Percentiles rank a stretch among this genome's conserved stretches.
Conservation (phyloP, 2,888 invertebrate species). For the Hermaeophaga mercurialis region DNA sequence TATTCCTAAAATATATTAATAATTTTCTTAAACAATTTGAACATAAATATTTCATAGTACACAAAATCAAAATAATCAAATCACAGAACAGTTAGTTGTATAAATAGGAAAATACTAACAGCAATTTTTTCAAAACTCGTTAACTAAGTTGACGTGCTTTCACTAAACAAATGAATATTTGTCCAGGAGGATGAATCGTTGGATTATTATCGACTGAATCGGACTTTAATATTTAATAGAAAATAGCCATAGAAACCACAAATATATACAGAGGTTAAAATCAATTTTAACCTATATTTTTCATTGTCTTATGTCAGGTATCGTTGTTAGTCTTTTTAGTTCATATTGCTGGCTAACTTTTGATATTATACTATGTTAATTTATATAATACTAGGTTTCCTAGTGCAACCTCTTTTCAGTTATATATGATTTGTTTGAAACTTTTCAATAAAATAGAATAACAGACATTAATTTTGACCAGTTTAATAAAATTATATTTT, state of each 20-base stretch:
- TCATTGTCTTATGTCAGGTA: conserved; percentile 15
- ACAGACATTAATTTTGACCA: no score
- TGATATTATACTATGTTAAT: no score
- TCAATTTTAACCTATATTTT: conserved; percentile 52
- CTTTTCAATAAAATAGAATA: no score
- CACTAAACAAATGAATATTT: conserved; percentile 22
- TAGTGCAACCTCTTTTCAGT: no score
- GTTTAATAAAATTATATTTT: no score
- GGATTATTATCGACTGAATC: conserved; percentile 33
- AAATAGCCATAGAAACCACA: conserved; percentile 46
- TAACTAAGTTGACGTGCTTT: conserved; percentile 11
- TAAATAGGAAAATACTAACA: not conserved
- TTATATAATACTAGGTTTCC: no score
- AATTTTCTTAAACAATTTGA: no score
- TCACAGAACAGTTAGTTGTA: not conserved
- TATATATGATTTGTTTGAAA: no score
- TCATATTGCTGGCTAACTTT: no score
- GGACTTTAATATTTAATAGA: conserved; percentile 40
- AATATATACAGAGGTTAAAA: conserved; percentile 54
- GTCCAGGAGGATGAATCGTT: conserved; percentile 19
- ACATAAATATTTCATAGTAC: no score
- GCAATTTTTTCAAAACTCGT: conserved; percentile 12
- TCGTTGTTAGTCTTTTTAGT: no score
- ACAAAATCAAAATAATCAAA: not conserved
- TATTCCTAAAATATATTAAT: no score